Base-by-base conservation (phyloP, 2,797 vertebrate genomes). In the Micropoecilia bifurca region DNA sequence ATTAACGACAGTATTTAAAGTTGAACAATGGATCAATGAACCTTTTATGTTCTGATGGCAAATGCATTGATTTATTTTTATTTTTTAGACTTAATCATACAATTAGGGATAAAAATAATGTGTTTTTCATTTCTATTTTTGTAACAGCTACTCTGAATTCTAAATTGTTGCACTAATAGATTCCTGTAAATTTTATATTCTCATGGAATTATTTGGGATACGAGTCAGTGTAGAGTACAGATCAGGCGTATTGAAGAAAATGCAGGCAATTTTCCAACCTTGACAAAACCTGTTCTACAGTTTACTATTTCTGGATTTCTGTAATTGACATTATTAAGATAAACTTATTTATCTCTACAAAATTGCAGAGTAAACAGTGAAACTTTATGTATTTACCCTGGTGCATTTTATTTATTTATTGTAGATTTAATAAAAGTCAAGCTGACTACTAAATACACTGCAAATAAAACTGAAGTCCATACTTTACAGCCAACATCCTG, bases 291-390 rank as follows among this genome's bases (percentile, higher is more conserved):
- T 50, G 20, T 8, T 50, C 48, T 22, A 22, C 48, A 25, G 3
- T 22, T 68, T 39, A 66, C 4, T 66, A 3, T 2, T 28, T 43
- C 50, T 20, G 28, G 36, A 74, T 12, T 55, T 75, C 47, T 4
- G 45, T 46, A 57, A 59, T 68, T 47, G 16, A 83, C 76, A 25
- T 69, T 69, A 76, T 10, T 59, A 14, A 76, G 25, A 72, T 57
- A 66, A n/a, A 71, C 45, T 50, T 50, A 22, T 63, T 71, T 82
- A 75, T 61, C 20, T 77, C 79, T 14, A n/a, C 71, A n/a, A 80
- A 71, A 78, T 22, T 30, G 39, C 30, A 50, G 39, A 76, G 12
- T 47, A 13, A 57, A 80, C 41, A 28, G 28, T 74, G 41, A 59
- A 83, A 69, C 16, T 3, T 75, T 5, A 25, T 66, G 30, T 28